Conservation (phyloP, 2,888 invertebrate species). For the Pilophorus perplexus region DNA sequence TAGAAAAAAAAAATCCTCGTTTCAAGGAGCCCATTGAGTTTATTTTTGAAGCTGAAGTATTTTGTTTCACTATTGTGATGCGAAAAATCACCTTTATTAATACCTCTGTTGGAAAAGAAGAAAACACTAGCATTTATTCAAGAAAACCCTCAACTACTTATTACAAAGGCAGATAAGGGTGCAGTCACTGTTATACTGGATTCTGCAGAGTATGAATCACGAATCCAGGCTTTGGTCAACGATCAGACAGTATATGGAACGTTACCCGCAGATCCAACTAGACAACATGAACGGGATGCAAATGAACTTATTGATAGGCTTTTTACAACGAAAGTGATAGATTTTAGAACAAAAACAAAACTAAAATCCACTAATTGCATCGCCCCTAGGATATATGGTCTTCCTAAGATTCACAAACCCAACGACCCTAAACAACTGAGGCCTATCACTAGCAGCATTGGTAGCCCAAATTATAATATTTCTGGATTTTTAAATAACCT, state of each 20-base stretch:
- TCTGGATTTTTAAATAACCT: background rate
- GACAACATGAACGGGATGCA: background rate
- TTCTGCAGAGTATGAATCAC: background rate
- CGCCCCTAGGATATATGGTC: background rate
- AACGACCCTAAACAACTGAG: background rate
- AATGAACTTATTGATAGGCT: background rate
- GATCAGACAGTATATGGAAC: background rate
- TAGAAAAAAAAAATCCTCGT: no score
- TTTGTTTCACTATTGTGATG: no score
- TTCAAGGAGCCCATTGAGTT: no score
- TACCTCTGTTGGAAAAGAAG: no score
- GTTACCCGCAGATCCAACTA: background rate
- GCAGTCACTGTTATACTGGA: background rate
- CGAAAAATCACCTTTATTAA: no score
- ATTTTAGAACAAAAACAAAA: background rate
- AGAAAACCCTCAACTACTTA: background rate
- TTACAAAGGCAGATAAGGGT: background rate
- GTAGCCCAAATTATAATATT: background rate
- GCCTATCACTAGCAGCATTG: background rate
- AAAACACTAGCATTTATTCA: background rate
- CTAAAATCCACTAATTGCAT: background rate
- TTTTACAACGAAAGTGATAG: background rate
- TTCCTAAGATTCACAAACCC: background rate
- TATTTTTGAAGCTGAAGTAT: no score
- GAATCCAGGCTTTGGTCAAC: background rate